Conservation (phyloP, 1,140 invertebrate species). For the Tetragnatha versicolor region DNA sequence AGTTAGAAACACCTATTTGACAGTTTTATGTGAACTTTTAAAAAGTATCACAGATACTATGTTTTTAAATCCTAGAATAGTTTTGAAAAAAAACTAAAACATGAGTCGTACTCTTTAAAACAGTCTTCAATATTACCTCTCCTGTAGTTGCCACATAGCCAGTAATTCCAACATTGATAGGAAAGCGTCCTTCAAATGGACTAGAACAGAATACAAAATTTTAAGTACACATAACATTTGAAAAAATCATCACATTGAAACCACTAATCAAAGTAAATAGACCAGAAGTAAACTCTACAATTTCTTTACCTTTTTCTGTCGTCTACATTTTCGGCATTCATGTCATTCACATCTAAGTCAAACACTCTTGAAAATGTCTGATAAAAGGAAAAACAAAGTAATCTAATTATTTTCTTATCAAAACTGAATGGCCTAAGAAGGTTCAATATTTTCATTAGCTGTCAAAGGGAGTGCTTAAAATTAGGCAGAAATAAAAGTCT, state of each 20-base stretch:
- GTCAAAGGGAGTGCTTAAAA: no score
- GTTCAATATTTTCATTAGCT: no score
- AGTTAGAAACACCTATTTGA: no score
- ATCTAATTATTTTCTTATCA: neutral
- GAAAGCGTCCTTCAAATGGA: slow-evolving; percentile 90
- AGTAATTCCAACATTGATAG: slow-evolving; percentile 92
- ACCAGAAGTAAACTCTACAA: slow-evolving; percentile 13
- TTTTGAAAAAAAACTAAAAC: no score
- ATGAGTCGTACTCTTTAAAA: no score
- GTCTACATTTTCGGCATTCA: slow-evolving; percentile 77
- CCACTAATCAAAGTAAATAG: slow-evolving; percentile 71
- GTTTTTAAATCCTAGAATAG: no score
- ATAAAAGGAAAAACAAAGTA: slow-evolving; percentile 4
- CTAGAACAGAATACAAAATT: slow-evolving; percentile 31
- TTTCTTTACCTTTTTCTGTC: slow-evolving; percentile 73
- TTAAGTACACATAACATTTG: neutral
- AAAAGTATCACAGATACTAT: no score
- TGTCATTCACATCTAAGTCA: slow-evolving; percentile 84
- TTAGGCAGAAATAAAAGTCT: neutral
- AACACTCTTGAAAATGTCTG: slow-evolving; percentile 88
- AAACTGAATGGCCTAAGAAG: neutral
- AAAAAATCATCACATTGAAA: neutral
- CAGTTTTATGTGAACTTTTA: no score
- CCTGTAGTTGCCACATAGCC: slow-evolving; percentile 81
- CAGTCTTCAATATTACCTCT: slow-evolving; percentile 64